These are phyloP conservation scores for Aurelia sp. DNA, from an alignment of 30 jellyfish, hydroid and myxozoan genomes.

Conservation along the genomic window DNA sequence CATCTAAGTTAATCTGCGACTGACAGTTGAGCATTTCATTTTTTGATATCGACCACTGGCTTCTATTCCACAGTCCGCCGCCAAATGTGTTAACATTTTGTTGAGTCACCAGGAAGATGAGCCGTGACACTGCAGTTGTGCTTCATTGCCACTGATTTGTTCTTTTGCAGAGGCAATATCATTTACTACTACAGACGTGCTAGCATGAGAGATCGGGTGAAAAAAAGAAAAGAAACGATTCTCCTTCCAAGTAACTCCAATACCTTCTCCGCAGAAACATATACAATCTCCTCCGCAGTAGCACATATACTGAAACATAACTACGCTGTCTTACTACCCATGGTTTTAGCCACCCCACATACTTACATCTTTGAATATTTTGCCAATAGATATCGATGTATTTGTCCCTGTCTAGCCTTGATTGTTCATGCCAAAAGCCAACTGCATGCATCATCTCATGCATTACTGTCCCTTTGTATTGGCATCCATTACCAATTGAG, in stretches of 20 bases:
- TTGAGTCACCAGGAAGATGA: neutral
- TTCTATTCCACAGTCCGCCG: too few relatives aligned
- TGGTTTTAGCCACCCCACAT: neutral
- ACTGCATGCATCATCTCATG: constrained; percentile 73
- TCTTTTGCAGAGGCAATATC: too few relatives aligned
- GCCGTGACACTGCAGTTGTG: too few relatives aligned
- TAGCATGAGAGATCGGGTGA: too few relatives aligned
- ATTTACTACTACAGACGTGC: too few relatives aligned
- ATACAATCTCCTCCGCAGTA: neutral
- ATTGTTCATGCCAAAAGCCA: constrained; percentile 70
- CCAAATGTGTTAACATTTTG: neutral
- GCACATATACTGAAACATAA: neutral
- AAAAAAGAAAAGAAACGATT: too few relatives aligned
- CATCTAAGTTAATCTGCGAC: too few relatives aligned
- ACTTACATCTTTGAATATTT: constrained; percentile 44
- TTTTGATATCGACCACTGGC: too few relatives aligned
- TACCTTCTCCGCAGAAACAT: too few relatives aligned
- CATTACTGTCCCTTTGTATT: constrained; percentile 55
- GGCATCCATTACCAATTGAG: constrained; percentile 49
- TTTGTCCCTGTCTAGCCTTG: constrained; percentile 44
- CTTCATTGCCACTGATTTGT: too few relatives aligned
- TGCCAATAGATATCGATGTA: constrained; percentile 52
- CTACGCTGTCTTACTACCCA: neutral
- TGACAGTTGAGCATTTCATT: too few relatives aligned
- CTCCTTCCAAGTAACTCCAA: too few relatives aligned